Evolutionary conservation across 2,888 invertebrate genomes (phyloP).

Genomic region (Agriopis marginaria): DNA sequence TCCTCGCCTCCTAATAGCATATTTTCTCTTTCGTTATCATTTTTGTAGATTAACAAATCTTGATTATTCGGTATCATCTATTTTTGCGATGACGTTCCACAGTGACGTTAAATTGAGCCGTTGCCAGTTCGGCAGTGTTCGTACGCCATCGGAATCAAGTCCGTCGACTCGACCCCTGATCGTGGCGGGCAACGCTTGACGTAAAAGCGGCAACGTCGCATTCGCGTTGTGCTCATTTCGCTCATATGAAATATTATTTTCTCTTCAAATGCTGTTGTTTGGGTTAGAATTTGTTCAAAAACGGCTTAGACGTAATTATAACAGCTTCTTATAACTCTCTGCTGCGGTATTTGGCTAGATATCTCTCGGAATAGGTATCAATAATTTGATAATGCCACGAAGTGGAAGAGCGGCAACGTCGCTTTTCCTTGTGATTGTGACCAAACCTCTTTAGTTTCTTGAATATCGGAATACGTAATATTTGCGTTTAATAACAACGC

Average conservation of each 20-base stretch:
- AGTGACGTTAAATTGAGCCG: slow-evolving; percentile 22
- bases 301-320: not conserved
- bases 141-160: slow-evolving; percentile 60
- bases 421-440: not conserved
- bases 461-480: slow-evolving; percentile 6
- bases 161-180: slow-evolving; percentile 38
- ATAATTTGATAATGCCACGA: not conserved
- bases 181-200: slow-evolving; percentile 44
- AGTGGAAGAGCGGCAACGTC: slow-evolving; percentile 26
- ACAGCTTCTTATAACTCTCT: not conserved
- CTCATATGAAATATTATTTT: slow-evolving; percentile 30
- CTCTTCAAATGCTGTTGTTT: not conserved
- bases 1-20: not conserved
- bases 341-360: not conserved
- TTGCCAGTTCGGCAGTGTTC: slow-evolving; percentile 60
- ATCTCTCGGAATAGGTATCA: not conserved
- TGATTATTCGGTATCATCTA: slow-evolving; percentile 41
- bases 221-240: slow-evolving; percentile 59
- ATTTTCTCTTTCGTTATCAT: slow-evolving; percentile 14
- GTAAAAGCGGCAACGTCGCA: slow-evolving; percentile 80
- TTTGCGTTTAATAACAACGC: not conserved
- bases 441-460: not conserved
- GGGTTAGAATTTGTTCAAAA: slow-evolving; percentile 3
- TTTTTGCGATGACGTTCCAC: slow-evolving; percentile 54
- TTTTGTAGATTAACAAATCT: slow-evolving; percentile 11